Evolutionary conservation across 2,113 vertebrate species (phyloP).

Genomic region (Chloroceryle aenea): DNA sequence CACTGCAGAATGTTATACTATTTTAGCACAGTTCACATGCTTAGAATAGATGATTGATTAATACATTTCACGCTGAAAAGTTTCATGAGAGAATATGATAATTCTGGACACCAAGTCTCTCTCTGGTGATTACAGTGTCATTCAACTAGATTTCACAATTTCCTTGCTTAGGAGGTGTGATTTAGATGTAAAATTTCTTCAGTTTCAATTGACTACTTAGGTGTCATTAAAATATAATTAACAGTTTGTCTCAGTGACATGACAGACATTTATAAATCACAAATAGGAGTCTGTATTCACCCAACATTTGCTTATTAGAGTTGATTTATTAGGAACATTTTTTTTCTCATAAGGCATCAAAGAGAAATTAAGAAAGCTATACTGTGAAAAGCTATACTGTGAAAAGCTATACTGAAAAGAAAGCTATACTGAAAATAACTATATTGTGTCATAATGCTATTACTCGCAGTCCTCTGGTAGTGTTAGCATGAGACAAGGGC

Average conservation of each 20-base stretch:
- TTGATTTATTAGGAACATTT: neutral
- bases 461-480: neutral
- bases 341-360: slow-evolving; percentile 30
- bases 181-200: slow-evolving; percentile 47
- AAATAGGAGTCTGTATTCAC: slow-evolving; percentile 12
- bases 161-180: neutral
- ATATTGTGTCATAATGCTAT: neutral
- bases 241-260: neutral
- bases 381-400: too few species aligned
- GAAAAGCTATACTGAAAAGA: neutral
- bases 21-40: neutral
- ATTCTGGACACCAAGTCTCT: neutral
- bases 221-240: slow-evolving; percentile 68
- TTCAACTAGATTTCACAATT: slow-evolving; percentile 15
- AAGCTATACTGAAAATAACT: neutral
- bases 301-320: neutral
- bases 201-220: slow-evolving; percentile 24
- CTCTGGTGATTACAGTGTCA: neutral
- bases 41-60: neutral
- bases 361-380: slow-evolving; percentile 19
- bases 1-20: rapidly evolving
- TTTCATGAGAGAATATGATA: neutral
- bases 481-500: neutral
- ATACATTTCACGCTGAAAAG: neutral
- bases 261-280: neutral